Percentiles rank a stretch among this genome's conserved stretches.
Conservation (phyloP, 2,797 vertebrate genomes). For the Chloroceryle amazona region DNA sequence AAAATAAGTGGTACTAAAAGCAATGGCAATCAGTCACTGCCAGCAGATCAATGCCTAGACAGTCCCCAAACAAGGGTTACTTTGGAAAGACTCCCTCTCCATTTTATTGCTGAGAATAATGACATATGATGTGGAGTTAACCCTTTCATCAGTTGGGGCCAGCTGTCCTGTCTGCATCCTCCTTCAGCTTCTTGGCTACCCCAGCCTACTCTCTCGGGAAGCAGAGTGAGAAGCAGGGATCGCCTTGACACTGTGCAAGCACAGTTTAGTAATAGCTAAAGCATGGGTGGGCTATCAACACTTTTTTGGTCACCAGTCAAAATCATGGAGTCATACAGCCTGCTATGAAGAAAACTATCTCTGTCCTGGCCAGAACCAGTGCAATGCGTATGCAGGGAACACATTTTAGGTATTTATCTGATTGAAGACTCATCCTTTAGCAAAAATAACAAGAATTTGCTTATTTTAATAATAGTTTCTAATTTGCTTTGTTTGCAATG, state of each 20-base stretch:
- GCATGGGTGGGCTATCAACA: rapidly evolving
- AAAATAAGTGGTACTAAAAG: background rate
- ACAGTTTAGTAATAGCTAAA: background rate
- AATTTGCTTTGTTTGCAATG: background rate
- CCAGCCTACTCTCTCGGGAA: background rate
- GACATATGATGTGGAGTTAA: too few relatives aligned
- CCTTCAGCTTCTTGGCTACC: background rate
- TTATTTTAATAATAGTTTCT: background rate
- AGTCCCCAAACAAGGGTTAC: background rate
- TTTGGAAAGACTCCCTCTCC: background rate
- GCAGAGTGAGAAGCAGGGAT: background rate
- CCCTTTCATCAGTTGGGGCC: background rate
- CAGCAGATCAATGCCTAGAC: background rate
- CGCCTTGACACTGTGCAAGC: background rate
- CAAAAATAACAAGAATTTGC: background rate
- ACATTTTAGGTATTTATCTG: background rate
- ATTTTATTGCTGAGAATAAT: background rate
- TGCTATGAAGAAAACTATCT: background rate
- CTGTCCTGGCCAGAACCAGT: background rate
- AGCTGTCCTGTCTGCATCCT: background rate
- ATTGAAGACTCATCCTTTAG: background rate
- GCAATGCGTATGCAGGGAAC: background rate
- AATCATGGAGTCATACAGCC: background rate
- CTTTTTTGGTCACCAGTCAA: background rate
- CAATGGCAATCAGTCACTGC: background rate